Percentiles rank a stretch among this genome's conserved stretches.
phyloP scores from a whole-genome alignment of 2,888 invertebrate species.

The Apotomis turbidana region DNA sequence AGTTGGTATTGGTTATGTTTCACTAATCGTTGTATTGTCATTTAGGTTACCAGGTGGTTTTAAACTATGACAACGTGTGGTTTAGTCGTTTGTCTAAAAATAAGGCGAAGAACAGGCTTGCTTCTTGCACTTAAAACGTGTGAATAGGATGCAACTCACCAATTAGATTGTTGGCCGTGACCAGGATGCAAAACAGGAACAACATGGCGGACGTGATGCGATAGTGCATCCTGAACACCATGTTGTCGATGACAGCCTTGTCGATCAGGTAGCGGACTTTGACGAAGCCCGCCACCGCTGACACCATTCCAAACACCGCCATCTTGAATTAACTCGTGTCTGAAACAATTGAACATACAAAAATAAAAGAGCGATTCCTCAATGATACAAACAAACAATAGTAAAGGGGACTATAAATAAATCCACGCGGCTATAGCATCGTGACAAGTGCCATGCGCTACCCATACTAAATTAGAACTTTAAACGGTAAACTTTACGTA shows the following conservation, averaged over 20 bases:
- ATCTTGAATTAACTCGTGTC: constrained; percentile 74
- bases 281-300: constrained; percentile 94
- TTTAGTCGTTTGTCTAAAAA: too few species aligned
- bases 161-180: constrained; percentile 95
- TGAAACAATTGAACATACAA: constrained; percentile 53
- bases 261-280: constrained; percentile 95
- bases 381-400: constrained; percentile 50
- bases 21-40: neutral
- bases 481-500: constrained; percentile 67
- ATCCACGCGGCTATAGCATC: constrained; percentile 53
- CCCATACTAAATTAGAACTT: constrained; percentile 72
- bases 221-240: constrained; percentile 95
- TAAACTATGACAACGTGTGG: neutral
- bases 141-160: constrained; percentile 83
- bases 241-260: constrained; percentile 95
- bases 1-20: constrained; percentile 10
- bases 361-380: constrained; percentile 39
- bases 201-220: constrained; percentile 93
- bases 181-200: constrained; percentile 93
- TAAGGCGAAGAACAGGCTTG: too few species aligned
- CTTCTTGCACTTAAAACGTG: too few species aligned
- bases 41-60: constrained; percentile 22
- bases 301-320: constrained; percentile 93
- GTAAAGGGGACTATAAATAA: constrained; percentile 67
- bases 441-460: constrained; percentile 73